A percentile compares a stretch with the other conserved stretches of the same genome.
Conservation (phyloP, 2,888 invertebrate genomes). For the Actias luna region DNA sequence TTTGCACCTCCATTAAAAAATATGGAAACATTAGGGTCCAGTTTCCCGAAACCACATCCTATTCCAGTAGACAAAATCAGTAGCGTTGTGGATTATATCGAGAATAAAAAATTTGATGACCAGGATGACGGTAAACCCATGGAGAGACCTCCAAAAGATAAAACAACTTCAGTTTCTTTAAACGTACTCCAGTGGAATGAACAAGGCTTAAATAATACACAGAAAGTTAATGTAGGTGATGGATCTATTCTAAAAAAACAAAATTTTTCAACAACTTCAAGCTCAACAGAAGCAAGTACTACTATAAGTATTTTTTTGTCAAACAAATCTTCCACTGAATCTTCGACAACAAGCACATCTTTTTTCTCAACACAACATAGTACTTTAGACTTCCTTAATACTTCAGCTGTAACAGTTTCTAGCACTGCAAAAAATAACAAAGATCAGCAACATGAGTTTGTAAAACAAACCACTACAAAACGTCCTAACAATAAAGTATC, state of each 20-base stretch:
- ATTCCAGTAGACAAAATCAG: slow-evolving; percentile 85
- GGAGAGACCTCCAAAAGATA: slow-evolving; percentile 74
- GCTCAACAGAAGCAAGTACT: slow-evolving; percentile 29
- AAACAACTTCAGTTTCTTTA: slow-evolving; percentile 67
- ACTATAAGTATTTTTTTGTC: slow-evolving; percentile 25
- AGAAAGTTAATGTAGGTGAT: slow-evolving; percentile 69
- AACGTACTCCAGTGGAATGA: slow-evolving; percentile 65
- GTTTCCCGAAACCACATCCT: slow-evolving; percentile 84
- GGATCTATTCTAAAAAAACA: slow-evolving; percentile 73
- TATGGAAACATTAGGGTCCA: slow-evolving; percentile 83
- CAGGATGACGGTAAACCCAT: slow-evolving; percentile 69
- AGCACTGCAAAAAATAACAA: slow-evolving; percentile 28
- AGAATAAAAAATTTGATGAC: slow-evolving; percentile 41
- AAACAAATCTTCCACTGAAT: slow-evolving; percentile 15
- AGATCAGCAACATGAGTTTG: slow-evolving; percentile 31
- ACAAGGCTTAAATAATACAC: slow-evolving; percentile 56
- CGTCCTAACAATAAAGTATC: slow-evolving; percentile 75
- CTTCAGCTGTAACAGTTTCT: slow-evolving; percentile 21
- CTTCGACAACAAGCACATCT: slow-evolving; percentile 29
- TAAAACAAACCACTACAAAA: slow-evolving; percentile 62
- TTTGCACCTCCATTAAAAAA: slow-evolving; percentile 82
- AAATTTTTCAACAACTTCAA: slow-evolving; percentile 37
- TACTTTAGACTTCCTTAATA: slow-evolving; percentile 23
- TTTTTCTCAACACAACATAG: slow-evolving; percentile 28
- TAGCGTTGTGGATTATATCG: slow-evolving; percentile 59